Percentiles rank a stretch among this genome's conserved stretches.
Evolutionary conservation across 92 coral and sea anemone species (phyloP).

Genomic region (Porites rus): DNA sequence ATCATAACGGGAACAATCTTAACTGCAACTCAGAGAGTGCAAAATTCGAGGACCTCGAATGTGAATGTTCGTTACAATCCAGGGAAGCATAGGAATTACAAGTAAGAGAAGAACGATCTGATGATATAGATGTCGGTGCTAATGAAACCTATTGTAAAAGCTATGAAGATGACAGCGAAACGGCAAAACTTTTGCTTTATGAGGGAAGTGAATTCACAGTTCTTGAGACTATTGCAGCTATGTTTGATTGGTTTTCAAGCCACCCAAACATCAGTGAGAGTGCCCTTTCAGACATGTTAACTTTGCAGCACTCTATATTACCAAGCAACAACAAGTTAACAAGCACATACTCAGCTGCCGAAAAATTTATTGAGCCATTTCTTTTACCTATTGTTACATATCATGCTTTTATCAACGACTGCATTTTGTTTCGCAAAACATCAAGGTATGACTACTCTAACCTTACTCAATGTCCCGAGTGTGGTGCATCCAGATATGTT

Average conservation of each 20-base stretch:
- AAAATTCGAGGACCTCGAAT: too few relatives aligned
- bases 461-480: constrained; percentile 39
- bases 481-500: not conserved
- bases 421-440: constrained; percentile 45
- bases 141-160: not conserved
- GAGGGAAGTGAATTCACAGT: constrained; percentile 13
- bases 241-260: constrained; percentile 42
- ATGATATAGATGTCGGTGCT: too few relatives aligned
- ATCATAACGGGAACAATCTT: too few relatives aligned
- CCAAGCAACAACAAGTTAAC: constrained; percentile 42
- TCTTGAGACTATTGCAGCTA: constrained; percentile 24
- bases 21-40: too few relatives aligned
- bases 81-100: too few relatives aligned
- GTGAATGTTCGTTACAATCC: too few relatives aligned
- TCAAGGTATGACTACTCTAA: constrained; percentile 47
- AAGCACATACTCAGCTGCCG: constrained; percentile 38
- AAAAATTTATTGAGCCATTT: constrained; percentile 37
- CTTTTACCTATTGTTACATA: constrained; percentile 15
- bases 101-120: too few relatives aligned
- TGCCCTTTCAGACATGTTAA: constrained; percentile 34
- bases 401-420: constrained; percentile 55
- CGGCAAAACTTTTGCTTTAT: constrained; percentile 12
- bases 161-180: not conserved
- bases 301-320: constrained; percentile 16
- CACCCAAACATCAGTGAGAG: constrained; percentile 52